phyloP scores from a whole-genome alignment of 2,888 invertebrate genomes.

The Megastigmus dorsalis region DNA sequence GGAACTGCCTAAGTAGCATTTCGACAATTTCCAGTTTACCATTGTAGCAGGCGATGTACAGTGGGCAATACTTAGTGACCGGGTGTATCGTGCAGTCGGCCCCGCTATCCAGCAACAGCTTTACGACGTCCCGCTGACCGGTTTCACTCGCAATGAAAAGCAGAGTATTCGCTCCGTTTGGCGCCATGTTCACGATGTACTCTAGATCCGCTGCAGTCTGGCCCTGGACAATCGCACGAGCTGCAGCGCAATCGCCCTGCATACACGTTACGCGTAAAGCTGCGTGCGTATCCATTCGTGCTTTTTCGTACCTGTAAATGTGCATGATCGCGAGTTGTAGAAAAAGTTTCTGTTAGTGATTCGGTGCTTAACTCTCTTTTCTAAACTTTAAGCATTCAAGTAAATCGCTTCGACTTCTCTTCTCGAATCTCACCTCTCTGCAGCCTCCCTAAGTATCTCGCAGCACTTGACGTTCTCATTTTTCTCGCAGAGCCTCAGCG shows the following conservation, averaged over 20 bases:
- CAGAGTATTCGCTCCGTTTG: slow-evolving; percentile 90
- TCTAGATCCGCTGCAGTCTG: slow-evolving; percentile 80
- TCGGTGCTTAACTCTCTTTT: too few species aligned
- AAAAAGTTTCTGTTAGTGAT: too few species aligned
- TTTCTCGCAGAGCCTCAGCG: slow-evolving; percentile 84
- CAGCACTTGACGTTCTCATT: slow-evolving; percentile 81
- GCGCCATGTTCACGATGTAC: slow-evolving; percentile 89
- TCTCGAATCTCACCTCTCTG: slow-evolving; percentile 77
- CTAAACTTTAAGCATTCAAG: too few species aligned
- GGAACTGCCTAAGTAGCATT: slow-evolving; percentile 86
- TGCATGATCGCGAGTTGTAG: too few species aligned
- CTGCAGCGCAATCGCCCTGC: slow-evolving; percentile 82
- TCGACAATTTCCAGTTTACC: slow-evolving; percentile 87
- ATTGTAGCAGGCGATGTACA: slow-evolving; percentile 92
- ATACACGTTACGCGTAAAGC: slow-evolving; percentile 85
- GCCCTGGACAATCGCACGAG: slow-evolving; percentile 81
- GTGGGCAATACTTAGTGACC: slow-evolving; percentile 92
- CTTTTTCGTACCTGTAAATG: slow-evolving; percentile 77
- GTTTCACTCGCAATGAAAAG: slow-evolving; percentile 92
- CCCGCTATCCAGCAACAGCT: slow-evolving; percentile 85
- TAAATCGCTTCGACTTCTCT: too few species aligned
- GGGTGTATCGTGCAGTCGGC: slow-evolving; percentile 93
- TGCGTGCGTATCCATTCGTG: slow-evolving; percentile 83
- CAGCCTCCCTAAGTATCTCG: slow-evolving; percentile 79
- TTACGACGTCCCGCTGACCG: slow-evolving; percentile 86